phyloP scores from a whole-genome alignment of 2,113 vertebrate species.

The Gorsachius goisagi region DNA sequence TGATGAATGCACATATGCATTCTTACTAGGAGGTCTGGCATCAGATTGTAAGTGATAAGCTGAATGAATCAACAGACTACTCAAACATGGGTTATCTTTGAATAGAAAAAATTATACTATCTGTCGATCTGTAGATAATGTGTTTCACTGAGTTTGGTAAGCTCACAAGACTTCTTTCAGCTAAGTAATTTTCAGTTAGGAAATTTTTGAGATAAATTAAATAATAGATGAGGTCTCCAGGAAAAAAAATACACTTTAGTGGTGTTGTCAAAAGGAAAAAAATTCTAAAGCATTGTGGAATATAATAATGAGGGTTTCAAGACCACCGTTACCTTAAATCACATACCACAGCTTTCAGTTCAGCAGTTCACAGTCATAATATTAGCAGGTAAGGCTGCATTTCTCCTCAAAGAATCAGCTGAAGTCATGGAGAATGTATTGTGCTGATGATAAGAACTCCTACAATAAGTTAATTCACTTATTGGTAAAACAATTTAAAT shows the following conservation, averaged over 20 bases:
- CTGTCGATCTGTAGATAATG: not conserved
- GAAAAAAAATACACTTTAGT: not conserved
- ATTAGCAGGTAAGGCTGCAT: not conserved
- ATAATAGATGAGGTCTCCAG: not conserved
- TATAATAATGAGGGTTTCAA: not conserved
- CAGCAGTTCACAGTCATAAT: not conserved
- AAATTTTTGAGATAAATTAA: not conserved
- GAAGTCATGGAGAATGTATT: not conserved
- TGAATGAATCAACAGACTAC: not conserved
- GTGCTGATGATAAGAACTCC: not conserved
- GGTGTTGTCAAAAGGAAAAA: not conserved
- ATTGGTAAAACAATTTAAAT: not conserved
- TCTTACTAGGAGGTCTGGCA: not conserved
- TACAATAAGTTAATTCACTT: not conserved
- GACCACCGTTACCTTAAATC: not conserved
- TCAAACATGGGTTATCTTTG: not conserved
- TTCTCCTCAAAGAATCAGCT: not conserved
- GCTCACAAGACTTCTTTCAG: not conserved
- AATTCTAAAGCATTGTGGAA: not conserved
- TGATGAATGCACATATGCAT: not conserved
- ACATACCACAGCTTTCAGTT: not conserved
- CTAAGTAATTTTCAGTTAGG: not conserved
- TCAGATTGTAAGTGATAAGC: not conserved
- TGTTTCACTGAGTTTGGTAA: not conserved
- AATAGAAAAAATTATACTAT: not conserved